Evolutionary conservation across 1,140 invertebrate species (phyloP), one percentile per base, ranked within the genome.

Genomic region (Babylonia areolata): DNA sequence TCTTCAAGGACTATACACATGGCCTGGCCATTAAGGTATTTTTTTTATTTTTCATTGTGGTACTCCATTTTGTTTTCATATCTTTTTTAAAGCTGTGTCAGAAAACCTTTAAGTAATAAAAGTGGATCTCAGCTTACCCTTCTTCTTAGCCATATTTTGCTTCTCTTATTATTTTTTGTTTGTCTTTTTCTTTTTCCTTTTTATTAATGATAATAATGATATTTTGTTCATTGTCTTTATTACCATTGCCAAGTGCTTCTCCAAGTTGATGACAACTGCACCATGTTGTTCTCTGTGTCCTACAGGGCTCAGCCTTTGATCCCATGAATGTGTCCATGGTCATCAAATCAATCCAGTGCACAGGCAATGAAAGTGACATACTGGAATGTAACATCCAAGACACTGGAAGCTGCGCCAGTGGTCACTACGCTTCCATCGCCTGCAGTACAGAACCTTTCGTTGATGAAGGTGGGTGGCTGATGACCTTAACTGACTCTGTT

Each of bases 1-100:
- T 92, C 28, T 87, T 90, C 3, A 80, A 87, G 33, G 88, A 89
- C 33, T 92, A 82, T 71, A 71, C 81, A 2, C 88, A 92, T 77
- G 92, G 92, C 58, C 84, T 87, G 20, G 84, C 88, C 11, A 85
- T 92, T 23, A 84, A 79, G 42, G 88, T 51, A 51, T 17, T 51
- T 51, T 9, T 17, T 17, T 51, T 51, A 9, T 51, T 17, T 51
- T 51, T 51, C 46, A 2, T 3, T 17, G 9, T 51, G 17, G 9
- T 17, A 12, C 46, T 51, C 2, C 46, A 12, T 51, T 51, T 51
- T 51, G 46, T 51, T 17, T 51, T n/a, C n/a, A n/a, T n/a, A n/a
- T n/a, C n/a, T n/a, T n/a, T n/a, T n/a, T n/a, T n/a, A n/a, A n/a
- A n/a, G n/a, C n/a, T n/a, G n/a, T n/a, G n/a, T n/a, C n/a, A n/a